Conservation (phyloP, 2,113 vertebrate species). For the Columba janthina region DNA sequence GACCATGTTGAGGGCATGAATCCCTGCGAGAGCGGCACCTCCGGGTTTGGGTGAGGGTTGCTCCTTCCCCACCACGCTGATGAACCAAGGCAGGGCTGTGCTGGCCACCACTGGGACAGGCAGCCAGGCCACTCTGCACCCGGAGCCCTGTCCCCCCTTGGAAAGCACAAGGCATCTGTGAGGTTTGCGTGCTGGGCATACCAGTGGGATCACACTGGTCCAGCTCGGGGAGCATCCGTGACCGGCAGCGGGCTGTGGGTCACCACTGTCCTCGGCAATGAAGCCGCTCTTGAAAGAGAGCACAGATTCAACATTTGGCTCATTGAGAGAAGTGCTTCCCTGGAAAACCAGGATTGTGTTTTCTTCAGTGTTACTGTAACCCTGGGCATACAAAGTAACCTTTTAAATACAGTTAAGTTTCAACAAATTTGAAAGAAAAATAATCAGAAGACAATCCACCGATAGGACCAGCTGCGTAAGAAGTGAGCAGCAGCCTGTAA, state of each 20-base stretch:
- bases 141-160: neutral
- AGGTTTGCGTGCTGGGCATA: neutral
- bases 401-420: neutral
- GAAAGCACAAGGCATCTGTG: fast-evolving
- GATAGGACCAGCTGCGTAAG: neutral
- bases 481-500: neutral
- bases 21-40: fast-evolving
- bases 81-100: fast-evolving
- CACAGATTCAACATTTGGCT: too few species aligned
- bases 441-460: fast-evolving
- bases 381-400: neutral
- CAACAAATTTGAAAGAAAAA: neutral
- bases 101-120: neutral
- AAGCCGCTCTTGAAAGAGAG: neutral
- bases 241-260: neutral
- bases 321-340: neutral
- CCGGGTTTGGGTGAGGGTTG: fast-evolving
- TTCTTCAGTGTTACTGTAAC: neutral
- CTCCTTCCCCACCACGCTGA: too few species aligned
- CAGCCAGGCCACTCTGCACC: fast-evolving
- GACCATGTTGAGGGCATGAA: fast-evolving
- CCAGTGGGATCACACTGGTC: neutral
- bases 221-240: neutral
- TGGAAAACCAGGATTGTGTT: neutral
- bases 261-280: neutral